phyloP scores from a whole-genome alignment of 1,140 invertebrate genomes.

The Drosophila orena region DNA sequence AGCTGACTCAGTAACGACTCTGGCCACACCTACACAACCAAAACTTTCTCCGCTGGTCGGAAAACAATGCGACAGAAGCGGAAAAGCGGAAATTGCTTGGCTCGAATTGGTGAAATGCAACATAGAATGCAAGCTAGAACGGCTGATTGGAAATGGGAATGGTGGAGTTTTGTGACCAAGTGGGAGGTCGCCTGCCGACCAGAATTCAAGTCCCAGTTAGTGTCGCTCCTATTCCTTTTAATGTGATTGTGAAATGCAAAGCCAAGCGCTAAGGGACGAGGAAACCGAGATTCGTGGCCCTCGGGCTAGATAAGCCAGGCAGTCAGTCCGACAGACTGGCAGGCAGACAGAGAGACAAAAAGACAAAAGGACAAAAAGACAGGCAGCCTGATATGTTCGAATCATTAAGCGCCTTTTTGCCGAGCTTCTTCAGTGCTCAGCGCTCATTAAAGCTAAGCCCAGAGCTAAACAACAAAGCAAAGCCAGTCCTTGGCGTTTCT shows the following conservation, averaged over 20 bases:
- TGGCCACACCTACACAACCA: constrained; percentile 30
- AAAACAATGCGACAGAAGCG: constrained; percentile 40
- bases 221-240: constrained; percentile 68
- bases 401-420: constrained; percentile 69
- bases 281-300: constrained; percentile 7
- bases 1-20: constrained; percentile 37
- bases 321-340: constrained; percentile 4
- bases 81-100: constrained; percentile 49
- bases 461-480: constrained; percentile 57
- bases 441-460: constrained; percentile 71
- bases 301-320: constrained; percentile 58
- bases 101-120: neutral
- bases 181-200: neutral
- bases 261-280: constrained; percentile 34
- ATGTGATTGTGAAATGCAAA: constrained; percentile 77
- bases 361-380: constrained; percentile 28
- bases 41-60: constrained; percentile 15
- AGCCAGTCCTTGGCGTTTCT: constrained; percentile 21
- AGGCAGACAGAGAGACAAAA: neutral
- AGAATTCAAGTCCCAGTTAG: constrained; percentile 45
- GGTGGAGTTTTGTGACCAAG: neutral
- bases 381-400: constrained; percentile 57
- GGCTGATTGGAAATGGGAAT: constrained; percentile 15
- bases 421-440: constrained; percentile 38
- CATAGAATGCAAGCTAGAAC: constrained; percentile 26